Evolutionary conservation across 1,140 invertebrate genomes (phyloP).

Genomic region (Galleria mellonella): DNA sequence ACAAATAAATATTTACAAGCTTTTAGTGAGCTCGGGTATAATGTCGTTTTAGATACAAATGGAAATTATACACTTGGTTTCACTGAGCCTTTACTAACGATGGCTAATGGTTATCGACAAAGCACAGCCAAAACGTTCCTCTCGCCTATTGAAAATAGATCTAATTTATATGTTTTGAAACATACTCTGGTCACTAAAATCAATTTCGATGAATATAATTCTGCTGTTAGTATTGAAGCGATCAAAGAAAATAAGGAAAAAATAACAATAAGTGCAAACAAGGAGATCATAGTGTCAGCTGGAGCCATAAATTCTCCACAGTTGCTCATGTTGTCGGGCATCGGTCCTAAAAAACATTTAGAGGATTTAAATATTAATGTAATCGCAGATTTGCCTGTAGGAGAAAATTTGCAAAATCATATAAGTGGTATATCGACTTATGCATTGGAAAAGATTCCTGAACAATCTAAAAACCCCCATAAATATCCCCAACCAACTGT

Average conservation of each 20-base stretch:
- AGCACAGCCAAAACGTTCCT: slow-evolving; percentile 76
- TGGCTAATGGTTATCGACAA: slow-evolving; percentile 82
- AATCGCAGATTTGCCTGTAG: slow-evolving; percentile 74
- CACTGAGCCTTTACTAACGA: slow-evolving; percentile 77
- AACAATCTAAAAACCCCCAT: slow-evolving; percentile 74
- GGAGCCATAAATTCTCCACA: slow-evolving; percentile 77
- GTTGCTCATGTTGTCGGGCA: slow-evolving; percentile 76
- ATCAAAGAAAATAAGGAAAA: slow-evolving; percentile 22
- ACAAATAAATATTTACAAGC: slow-evolving; percentile 12
- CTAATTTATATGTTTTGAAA: slow-evolving; percentile 64
- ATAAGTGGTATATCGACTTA: slow-evolving; percentile 6
- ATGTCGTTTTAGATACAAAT: slow-evolving; percentile 76
- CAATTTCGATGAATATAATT: slow-evolving; percentile 66
- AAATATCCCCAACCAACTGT: slow-evolving; percentile 80
- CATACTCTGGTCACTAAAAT: slow-evolving; percentile 59
- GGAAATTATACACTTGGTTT: slow-evolving; percentile 80
- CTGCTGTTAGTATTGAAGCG: slow-evolving; percentile 78
- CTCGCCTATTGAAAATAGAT: slow-evolving; percentile 52
- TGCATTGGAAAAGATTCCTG: neutral
- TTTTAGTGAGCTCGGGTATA: slow-evolving; percentile 13
- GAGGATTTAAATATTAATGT: slow-evolving; percentile 53
- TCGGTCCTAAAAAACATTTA: slow-evolving; percentile 75
- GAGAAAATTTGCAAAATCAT: slow-evolving; percentile 75
- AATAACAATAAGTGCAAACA: slow-evolving; percentile 34
- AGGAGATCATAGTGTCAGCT: slow-evolving; percentile 76